Percentiles rank a stretch among this genome's conserved stretches.
These are phyloP conservation scores for Eupristina koningsbergeri DNA, from an alignment of 1,140 invertebrate genomes.

Conservation along the genomic window DNA sequence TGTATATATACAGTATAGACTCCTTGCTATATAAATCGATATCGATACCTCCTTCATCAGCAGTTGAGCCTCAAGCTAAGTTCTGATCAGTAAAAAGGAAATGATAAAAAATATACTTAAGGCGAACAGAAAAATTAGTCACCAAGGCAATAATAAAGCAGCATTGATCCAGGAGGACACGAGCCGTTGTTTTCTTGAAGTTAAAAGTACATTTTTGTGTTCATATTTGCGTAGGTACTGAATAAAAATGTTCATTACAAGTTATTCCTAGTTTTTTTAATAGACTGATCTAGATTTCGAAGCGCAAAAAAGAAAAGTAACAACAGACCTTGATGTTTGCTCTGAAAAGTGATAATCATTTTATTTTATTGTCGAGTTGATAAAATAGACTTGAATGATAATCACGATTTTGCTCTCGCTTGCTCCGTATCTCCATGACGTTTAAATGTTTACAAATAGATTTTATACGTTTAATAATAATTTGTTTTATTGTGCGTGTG, in stretches of 20 bases:
- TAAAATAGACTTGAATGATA: neutral
- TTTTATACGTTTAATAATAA: too few species aligned
- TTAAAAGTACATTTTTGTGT: neutral
- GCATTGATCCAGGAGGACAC: neutral
- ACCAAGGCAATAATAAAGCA: neutral
- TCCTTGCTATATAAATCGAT: conserved; percentile 16
- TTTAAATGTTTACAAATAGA: neutral
- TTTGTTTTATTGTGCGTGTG: too few species aligned
- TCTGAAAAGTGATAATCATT: neutral
- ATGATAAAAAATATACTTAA: neutral
- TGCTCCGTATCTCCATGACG: neutral
- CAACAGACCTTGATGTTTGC: neutral
- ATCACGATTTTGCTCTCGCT: neutral
- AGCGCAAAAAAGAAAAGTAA: neutral
- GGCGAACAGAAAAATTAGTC: neutral
- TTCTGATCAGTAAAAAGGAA: neutral
- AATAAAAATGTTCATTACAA: too few species aligned
- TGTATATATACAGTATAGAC: neutral
- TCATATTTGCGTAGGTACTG: too few species aligned
- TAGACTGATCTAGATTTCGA: neutral
- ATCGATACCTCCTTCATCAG: conserved; percentile 18
- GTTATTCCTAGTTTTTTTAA: neutral
- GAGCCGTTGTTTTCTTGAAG: neutral
- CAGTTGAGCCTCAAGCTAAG: conserved; percentile 45
- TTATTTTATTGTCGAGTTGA: neutral